Evolutionary conservation across 2,113 vertebrate genomes (phyloP).

Genomic region (Lophotis ruficrista): DNA sequence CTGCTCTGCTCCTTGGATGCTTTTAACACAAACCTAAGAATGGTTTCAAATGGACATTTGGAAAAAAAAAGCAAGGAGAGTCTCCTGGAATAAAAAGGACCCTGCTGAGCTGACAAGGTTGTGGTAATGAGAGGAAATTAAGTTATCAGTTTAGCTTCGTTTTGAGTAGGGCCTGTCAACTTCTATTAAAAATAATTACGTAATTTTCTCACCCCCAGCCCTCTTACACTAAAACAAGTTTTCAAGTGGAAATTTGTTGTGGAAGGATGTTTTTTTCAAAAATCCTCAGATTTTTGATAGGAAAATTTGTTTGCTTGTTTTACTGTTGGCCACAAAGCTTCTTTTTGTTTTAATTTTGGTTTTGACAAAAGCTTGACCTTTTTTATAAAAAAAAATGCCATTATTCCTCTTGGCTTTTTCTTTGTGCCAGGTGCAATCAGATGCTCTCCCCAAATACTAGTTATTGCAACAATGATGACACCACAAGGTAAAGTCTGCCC

Average conservation of each 20-base stretch:
- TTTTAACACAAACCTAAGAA: background rate
- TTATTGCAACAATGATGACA: background rate
- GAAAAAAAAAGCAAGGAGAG: background rate
- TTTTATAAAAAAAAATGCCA: background rate
- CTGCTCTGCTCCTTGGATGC: background rate
- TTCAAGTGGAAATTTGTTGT: background rate
- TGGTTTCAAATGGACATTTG: background rate
- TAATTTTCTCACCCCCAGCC: background rate
- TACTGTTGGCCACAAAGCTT: background rate
- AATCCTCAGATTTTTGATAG: background rate
- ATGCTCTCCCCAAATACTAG: background rate
- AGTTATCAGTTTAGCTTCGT: background rate
- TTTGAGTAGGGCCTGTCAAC: background rate
- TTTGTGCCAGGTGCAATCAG: background rate
- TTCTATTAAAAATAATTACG: background rate
- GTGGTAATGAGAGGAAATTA: background rate
- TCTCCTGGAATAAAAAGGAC: background rate
- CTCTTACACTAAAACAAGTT: background rate
- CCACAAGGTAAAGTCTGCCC: conserved; percentile 19
- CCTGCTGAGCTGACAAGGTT: background rate
- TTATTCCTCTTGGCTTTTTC: background rate
- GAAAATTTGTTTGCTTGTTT: background rate
- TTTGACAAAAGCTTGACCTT: background rate
- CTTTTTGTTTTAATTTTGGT: background rate
- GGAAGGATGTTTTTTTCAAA: background rate